Base-by-base conservation (phyloP, 2,888 invertebrate species). In the Acanthosoma haemorrhoidale region DNA sequence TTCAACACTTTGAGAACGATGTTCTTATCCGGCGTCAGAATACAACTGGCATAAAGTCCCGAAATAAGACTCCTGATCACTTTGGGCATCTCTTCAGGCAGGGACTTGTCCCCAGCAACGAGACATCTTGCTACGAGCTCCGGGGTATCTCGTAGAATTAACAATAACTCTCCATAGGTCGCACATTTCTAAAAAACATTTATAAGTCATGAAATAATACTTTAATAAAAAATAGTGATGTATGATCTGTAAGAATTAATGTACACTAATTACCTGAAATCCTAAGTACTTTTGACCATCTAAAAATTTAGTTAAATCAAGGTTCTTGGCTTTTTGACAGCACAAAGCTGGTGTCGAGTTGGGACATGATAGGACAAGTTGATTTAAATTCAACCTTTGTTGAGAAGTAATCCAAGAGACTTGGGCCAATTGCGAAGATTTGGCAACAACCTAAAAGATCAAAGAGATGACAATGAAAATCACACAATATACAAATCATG, bases 321-420 rank as follows among this genome's bases (percentile, higher is more conserved):
- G 81, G 51, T 82, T 80, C 78, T 86, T 86, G 51, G 88, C 85
- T 75, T 87, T 84, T 75, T 89, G 88, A 79, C 91, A 92, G 76
- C 91, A 92, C 25, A 86, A 84, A 18, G 89, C 85, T 2, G 92
- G 90, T 25, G 91, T 88, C 63, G 87, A 85, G 77, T 92, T 91
- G 64, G 88, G 86, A 74, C 88, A 84, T 59, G 91, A 86, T 41
- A 89, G 84, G 73, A 92, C 87, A 76, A 94, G 81, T 76, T 88
- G 86, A 74, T 91, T 89, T 29, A 92, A 83, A 79, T 91, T 91
- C 74, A 91, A 86, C 75, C 91, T 85, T 80, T 95, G 94, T 80
- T 93, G 92, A 3, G 91, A 88, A 73, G 91, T 90, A 72, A 94
- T 86, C 92, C 95, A 96, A 36, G 94, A 90, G 71, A 88, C 85